phyloP scores from a whole-genome alignment of 2,888 invertebrate species.

The Watsonalla cultraria region DNA sequence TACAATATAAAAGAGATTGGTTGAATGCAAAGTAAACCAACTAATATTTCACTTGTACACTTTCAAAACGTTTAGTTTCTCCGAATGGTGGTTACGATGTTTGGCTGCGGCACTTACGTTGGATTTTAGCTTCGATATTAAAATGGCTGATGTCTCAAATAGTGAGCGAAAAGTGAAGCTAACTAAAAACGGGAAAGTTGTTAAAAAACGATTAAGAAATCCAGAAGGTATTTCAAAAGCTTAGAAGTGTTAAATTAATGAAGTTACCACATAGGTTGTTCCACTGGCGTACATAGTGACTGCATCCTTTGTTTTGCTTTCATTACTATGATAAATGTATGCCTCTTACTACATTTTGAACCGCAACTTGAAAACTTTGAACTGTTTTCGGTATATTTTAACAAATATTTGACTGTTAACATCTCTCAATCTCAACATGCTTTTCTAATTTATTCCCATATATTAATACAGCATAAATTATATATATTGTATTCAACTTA shows the following conservation, averaged over 20 bases:
- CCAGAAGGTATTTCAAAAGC: slow-evolving; percentile 57
- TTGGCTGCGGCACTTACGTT: slow-evolving; percentile 9
- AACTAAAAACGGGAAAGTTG: slow-evolving; percentile 71
- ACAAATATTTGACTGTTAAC: background rate
- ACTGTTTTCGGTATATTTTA: slow-evolving; percentile 14
- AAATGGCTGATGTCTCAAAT: slow-evolving; percentile 78
- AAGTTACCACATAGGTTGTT: background rate
- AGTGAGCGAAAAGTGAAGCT: slow-evolving; percentile 70
- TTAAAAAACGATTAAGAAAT: slow-evolving; percentile 69
- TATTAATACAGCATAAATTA: too few relatives aligned
- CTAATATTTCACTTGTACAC: too few relatives aligned
- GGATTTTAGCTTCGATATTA: slow-evolving; percentile 51
- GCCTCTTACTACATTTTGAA: slow-evolving; percentile 73
- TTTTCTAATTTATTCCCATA: too few relatives aligned
- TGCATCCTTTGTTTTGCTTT: slow-evolving; percentile 22
- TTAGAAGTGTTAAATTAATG: background rate
- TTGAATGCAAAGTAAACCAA: too few relatives aligned
- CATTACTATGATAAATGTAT: slow-evolving; percentile 35
- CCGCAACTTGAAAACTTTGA: slow-evolving; percentile 27
- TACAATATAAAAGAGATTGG: too few relatives aligned
- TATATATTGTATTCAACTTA: too few relatives aligned
- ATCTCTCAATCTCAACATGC: too few relatives aligned
- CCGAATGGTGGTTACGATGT: slow-evolving; percentile 8
- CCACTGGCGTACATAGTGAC: slow-evolving; percentile 1
- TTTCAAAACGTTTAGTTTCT: background rate